These are phyloP conservation scores for Myrmophylax atrothorax DNA, from an alignment of 2,113 vertebrate genomes.

Conservation along the genomic window DNA sequence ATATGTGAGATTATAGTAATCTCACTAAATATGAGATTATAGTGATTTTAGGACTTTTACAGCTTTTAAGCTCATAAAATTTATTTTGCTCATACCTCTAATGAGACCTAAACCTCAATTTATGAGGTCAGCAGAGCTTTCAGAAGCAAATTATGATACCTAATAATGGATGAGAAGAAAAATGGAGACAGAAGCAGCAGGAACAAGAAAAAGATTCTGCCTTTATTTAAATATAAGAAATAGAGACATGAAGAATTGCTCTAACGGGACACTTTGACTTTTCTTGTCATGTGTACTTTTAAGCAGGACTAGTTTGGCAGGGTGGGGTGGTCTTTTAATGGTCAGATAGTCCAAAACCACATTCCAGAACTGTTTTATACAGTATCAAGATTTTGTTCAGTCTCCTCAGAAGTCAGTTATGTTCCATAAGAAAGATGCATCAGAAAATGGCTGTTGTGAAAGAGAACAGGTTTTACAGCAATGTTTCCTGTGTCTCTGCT, in stretches of 20 bases:
- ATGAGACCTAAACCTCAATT: neutral
- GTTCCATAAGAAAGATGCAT: neutral
- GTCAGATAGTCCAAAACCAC: neutral
- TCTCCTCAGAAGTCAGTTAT: neutral
- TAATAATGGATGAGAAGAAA: neutral
- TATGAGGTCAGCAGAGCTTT: neutral
- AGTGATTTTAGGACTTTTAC: neutral
- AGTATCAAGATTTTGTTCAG: neutral
- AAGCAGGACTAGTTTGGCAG: neutral
- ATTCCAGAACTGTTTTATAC: neutral
- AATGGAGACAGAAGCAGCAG: neutral
- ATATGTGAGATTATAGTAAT: neutral
- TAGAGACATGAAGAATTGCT: neutral
- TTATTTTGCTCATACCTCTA: slow-evolving; percentile 11
- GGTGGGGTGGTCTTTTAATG: neutral
- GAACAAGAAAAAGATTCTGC: neutral
- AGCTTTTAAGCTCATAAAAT: neutral
- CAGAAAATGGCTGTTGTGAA: neutral
- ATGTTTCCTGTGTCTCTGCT: neutral
- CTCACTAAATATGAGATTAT: neutral
- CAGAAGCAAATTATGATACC: neutral
- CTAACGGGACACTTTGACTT: neutral
- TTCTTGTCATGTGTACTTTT: neutral
- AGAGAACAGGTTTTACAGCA: neutral
- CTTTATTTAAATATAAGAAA: neutral